Evolutionary conservation across 1,140 invertebrate species (phyloP).

Genomic region (Drosophila triauraria): DNA sequence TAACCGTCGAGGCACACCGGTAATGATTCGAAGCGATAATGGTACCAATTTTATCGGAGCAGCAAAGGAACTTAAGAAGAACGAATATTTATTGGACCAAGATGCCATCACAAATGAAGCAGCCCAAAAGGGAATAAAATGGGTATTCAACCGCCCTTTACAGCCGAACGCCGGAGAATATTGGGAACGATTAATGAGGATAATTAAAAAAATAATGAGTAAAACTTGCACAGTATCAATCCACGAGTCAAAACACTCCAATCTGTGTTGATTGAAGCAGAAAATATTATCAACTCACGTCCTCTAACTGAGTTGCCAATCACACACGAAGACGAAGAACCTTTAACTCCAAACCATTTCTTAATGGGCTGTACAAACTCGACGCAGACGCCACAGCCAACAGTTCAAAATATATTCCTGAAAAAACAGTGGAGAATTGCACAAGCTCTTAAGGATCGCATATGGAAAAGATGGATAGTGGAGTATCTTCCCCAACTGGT

Average conservation of each 20-base stretch:
- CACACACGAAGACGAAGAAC: not conserved
- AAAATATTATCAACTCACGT: not conserved
- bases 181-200: not conserved
- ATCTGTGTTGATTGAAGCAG: not conserved
- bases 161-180: not conserved
- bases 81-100: not conserved
- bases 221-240: too few species aligned
- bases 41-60: not conserved
- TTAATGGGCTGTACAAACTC: slow-evolving; percentile 1
- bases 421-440: too few species aligned
- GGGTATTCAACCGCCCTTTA: not conserved
- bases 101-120: not conserved
- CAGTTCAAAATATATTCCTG: too few species aligned
- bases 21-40: not conserved
- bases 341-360: not conserved
- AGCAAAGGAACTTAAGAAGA: not conserved
- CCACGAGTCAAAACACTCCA: slow-evolving; percentile 2
- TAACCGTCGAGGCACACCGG: not conserved
- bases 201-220: too few species aligned
- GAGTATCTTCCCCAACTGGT: too few species aligned
- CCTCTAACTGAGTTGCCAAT: not conserved
- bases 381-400: not conserved
- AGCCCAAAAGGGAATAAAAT: not conserved
- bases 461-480: too few species aligned
- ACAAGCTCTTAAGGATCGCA: too few species aligned